Conservation (phyloP, 2,797 vertebrate genomes). For the Apodemus agrarius region DNA sequence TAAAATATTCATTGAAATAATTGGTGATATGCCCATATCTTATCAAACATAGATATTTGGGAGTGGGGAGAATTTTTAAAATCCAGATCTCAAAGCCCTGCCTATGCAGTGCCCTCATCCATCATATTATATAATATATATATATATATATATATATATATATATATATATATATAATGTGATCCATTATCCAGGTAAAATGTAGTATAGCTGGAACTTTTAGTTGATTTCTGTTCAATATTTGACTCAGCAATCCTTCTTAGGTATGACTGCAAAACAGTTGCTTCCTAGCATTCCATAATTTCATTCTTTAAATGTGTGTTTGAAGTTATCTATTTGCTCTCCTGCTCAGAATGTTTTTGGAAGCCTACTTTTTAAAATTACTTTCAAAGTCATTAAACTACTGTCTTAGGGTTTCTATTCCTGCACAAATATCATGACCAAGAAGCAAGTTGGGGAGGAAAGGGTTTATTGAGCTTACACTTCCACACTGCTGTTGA, state of each 20-base stretch:
- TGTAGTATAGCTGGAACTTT: slow-evolving; percentile 44
- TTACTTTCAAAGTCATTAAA: slow-evolving; percentile 65
- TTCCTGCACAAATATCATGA: too few species aligned
- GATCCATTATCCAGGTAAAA: slow-evolving; percentile 12
- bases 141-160: too few species aligned
- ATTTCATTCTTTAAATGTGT: slow-evolving; percentile 56
- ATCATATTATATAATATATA: too few species aligned
- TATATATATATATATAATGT: not conserved
- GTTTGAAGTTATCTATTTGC: slow-evolving; percentile 26
- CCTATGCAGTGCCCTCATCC: not conserved
- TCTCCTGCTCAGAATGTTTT: slow-evolving; percentile 53
- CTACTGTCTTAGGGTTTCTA: not conserved
- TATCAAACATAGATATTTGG: slow-evolving; percentile 56
- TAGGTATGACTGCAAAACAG: slow-evolving; percentile 50
- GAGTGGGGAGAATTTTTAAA: slow-evolving; percentile 35
- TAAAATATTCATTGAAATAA: slow-evolving; percentile 54
- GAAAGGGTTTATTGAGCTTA: too few species aligned
- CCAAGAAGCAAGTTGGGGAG: too few species aligned
- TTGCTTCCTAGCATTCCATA: slow-evolving; percentile 56
- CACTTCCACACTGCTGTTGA: too few species aligned
- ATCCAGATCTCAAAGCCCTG: not conserved
- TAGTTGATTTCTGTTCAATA: slow-evolving; percentile 59
- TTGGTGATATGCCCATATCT: slow-evolving; percentile 5
- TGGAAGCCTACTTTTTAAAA: slow-evolving; percentile 26
- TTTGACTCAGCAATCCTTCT: slow-evolving; percentile 49